Percentiles rank a stretch among this genome's conserved stretches.
Conservation (phyloP, 2,797 vertebrate genomes). For the Agapornis canus region DNA sequence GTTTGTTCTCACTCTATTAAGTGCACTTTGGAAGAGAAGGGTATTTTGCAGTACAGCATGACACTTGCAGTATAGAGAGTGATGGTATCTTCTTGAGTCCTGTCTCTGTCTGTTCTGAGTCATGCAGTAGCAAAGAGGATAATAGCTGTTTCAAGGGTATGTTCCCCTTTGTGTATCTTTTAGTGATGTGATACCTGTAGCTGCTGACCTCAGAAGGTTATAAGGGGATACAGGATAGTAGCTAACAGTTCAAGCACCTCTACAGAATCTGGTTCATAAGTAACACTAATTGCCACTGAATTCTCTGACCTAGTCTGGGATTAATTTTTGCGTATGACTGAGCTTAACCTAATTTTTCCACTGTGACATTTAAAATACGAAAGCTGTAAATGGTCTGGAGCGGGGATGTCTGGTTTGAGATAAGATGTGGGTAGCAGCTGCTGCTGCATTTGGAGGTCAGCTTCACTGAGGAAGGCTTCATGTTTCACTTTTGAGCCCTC, state of each 20-base stretch:
- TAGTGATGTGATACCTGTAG: neutral
- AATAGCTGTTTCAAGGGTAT: neutral
- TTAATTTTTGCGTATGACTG: neutral
- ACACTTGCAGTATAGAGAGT: neutral
- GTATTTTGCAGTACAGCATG: neutral
- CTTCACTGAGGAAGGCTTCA: neutral
- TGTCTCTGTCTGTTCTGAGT: neutral
- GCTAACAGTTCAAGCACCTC: neutral
- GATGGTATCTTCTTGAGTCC: accelerated
- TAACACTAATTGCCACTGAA: neutral
- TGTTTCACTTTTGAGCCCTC: neutral
- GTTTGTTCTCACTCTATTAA: neutral
- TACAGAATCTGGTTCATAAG: neutral
- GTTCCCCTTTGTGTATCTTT: neutral
- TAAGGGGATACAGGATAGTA: neutral
- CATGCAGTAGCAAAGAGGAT: neutral
- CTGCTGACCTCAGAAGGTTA: accelerated
- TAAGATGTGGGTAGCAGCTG: neutral
- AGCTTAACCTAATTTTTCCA: neutral
- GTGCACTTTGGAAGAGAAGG: neutral
- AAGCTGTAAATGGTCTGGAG: neutral
- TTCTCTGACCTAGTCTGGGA: neutral
- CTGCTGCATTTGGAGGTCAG: neutral
- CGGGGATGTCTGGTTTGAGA: neutral
- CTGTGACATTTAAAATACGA: neutral